Evolutionary conservation across 2,113 vertebrate species (phyloP), one percentile per base, ranked within the genome.

Genomic region (Poecile atricapillus): DNA sequence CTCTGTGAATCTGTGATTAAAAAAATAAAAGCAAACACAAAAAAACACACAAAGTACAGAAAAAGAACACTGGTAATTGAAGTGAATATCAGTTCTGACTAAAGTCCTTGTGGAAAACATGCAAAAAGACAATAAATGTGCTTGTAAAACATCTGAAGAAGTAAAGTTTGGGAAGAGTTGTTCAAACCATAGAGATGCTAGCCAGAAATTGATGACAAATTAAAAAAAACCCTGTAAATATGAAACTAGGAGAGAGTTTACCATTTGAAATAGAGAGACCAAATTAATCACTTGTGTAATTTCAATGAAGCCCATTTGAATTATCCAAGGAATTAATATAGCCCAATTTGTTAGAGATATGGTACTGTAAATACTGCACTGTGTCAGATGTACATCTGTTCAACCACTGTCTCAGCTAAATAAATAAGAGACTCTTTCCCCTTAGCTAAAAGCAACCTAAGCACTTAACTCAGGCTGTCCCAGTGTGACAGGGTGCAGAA

Each of bases 321-420:
- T 95, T 86, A 92, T 60, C 56, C 4, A 15, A 64, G 68, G 52
- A 90, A 94, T 56, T 4, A 91, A 86, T 83, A 84, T 79, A 88
- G 52, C 43, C 64, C 43, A 69, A 89, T 94, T 94, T 95, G 41
- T 96, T 88, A 93, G 92, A 82, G 56, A 90, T 89, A 85, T 15
- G 28, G 33, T 95, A 81, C 47, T 83, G 71, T 82, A 91, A 95
- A 90, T 80, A 77, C 44, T 81, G 50, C 56, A 49, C 35, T 47
- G 30, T 90, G 68, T 88, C 75, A 87, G 67, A 70, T 70, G 56
- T 71, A 35, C 85, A 90, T 89, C 60, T 92, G 80, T 83, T 87
- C 84, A 91, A 68, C 56, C 83, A 95, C 84, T 68, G 52, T 53
- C 39, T 83, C 44, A 79, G 74, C 37, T 91, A 95, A 92, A 90